Evolutionary conservation across 2,888 invertebrate genomes (phyloP).

Genomic region (Carcina quercana): DNA sequence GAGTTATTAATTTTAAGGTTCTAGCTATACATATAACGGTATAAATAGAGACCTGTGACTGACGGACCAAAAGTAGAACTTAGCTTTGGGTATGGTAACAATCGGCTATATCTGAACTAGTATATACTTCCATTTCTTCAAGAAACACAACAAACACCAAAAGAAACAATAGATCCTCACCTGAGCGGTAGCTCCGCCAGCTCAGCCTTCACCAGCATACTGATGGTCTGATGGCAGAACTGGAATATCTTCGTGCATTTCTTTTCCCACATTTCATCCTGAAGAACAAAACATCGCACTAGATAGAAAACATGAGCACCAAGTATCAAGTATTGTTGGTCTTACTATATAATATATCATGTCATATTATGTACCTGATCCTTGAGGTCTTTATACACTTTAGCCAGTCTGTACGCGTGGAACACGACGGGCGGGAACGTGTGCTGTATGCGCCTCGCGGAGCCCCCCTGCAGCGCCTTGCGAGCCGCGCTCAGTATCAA

Average conservation of each 20-base stretch:
- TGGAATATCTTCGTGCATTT: slow-evolving; percentile 99
- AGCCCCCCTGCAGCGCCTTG: slow-evolving; percentile 93
- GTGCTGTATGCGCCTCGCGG: slow-evolving; percentile 89
- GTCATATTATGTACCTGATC: no score
- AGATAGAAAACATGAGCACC: no score
- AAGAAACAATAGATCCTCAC: slow-evolving; percentile 23
- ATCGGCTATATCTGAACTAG: no score
- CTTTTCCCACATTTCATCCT: slow-evolving; percentile 98
- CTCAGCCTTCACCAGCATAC: slow-evolving; percentile 95
- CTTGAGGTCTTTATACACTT: slow-evolving; percentile 83
- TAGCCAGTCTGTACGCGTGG: slow-evolving; percentile 92
- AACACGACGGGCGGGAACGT: slow-evolving; percentile 96
- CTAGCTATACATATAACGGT: no score
- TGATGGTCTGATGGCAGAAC: slow-evolving; percentile 97
- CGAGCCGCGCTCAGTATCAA: slow-evolving; percentile 91
- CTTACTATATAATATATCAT: no score
- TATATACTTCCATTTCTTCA: no score
- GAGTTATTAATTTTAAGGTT: no score
- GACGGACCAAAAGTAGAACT: no score
- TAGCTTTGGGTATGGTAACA: no score
- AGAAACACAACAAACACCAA: not conserved
- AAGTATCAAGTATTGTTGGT: no score
- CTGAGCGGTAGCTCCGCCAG: slow-evolving; percentile 94
- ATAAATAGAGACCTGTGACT: no score
- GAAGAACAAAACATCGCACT: no score